Evolutionary conservation across 1,140 invertebrate genomes (phyloP).

Genomic region (Nautilus pompilius): DNA sequence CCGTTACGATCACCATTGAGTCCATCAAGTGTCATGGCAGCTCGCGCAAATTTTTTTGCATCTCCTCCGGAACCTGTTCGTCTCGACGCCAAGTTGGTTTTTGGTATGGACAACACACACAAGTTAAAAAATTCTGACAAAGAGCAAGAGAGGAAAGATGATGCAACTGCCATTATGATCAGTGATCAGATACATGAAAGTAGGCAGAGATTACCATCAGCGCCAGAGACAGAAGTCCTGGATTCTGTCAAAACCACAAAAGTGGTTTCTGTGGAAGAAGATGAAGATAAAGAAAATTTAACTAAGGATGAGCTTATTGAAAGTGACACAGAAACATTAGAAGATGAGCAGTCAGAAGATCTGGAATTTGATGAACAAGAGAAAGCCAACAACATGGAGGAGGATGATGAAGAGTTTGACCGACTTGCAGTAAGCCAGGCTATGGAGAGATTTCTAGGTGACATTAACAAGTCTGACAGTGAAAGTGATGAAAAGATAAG

Average conservation of each 20-base stretch:
- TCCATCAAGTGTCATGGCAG: conserved; percentile 20
- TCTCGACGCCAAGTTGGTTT: conserved; percentile 44
- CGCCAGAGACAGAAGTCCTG: not conserved
- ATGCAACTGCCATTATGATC: too few species aligned
- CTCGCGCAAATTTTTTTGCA: conserved; percentile 44
- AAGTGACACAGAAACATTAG: conserved; percentile 9
- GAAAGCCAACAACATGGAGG: conserved; percentile 5
- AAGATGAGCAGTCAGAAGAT: conserved; percentile 19
- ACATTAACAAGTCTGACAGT: conserved; percentile 48
- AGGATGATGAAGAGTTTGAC: conserved; percentile 28
- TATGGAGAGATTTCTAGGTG: conserved; percentile 36
- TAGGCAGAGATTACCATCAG: not conserved
- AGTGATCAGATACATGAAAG: conserved; percentile 20
- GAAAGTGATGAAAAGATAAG: conserved; percentile 25
- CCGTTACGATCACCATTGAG: conserved; percentile 10
- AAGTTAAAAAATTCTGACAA: not conserved
- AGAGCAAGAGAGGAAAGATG: conserved; percentile 2
- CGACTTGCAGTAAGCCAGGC: conserved; percentile 47
- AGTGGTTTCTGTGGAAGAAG: too few species aligned
- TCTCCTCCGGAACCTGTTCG: conserved; percentile 41
- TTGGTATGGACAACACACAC: conserved; percentile 35
- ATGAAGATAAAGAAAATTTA: conserved; percentile 25
- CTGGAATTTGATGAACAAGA: conserved; percentile 44
- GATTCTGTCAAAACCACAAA: not conserved
- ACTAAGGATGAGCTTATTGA: conserved; percentile 53